phyloP scores from a whole-genome alignment of 2,888 invertebrate genomes.

The Ptilodon capucinus region DNA sequence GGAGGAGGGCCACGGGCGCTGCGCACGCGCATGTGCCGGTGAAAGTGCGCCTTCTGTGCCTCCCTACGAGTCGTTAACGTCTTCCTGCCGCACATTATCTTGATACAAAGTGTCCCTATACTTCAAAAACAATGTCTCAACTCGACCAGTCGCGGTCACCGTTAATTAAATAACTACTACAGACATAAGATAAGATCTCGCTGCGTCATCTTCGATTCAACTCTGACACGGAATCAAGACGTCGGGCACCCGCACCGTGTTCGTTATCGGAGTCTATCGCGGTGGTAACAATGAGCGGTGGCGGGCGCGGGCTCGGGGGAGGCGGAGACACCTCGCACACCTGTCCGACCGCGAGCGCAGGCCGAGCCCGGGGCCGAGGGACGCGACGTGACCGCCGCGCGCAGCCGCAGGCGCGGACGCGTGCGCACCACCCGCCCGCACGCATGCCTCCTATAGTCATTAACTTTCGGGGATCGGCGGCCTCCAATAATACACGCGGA shows the following conservation, averaged over 20 bases:
- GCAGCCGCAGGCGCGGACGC: constrained; percentile 30
- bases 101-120: constrained; percentile 1
- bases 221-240: constrained; percentile 57
- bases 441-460: constrained; percentile 74
- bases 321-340: constrained; percentile 42
- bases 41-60: constrained; percentile 43
- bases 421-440: constrained; percentile 44
- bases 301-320: constrained; percentile 27
- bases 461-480: constrained; percentile 71
- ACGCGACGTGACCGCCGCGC: constrained; percentile 50
- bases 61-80: not conserved
- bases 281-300: constrained; percentile 34
- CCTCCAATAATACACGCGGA: constrained; percentile 67
- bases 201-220: constrained; percentile 49
- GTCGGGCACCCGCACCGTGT: constrained; percentile 49
- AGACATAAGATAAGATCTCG: constrained; percentile 41
- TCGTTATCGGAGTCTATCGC: constrained; percentile 49
- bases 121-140: not conserved
- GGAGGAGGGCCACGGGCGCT: constrained; percentile 34
- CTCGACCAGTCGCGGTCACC: constrained; percentile 28
- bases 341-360: constrained; percentile 35
- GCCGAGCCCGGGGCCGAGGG: too few relatives aligned
- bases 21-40: constrained; percentile 40
- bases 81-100: not conserved
- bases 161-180: constrained; percentile 62